A percentile compares a stretch with the other conserved stretches of the same genome.
Conservation (phyloP, 1,140 invertebrate genomes). For the Caligus rogercresseyi region DNA sequence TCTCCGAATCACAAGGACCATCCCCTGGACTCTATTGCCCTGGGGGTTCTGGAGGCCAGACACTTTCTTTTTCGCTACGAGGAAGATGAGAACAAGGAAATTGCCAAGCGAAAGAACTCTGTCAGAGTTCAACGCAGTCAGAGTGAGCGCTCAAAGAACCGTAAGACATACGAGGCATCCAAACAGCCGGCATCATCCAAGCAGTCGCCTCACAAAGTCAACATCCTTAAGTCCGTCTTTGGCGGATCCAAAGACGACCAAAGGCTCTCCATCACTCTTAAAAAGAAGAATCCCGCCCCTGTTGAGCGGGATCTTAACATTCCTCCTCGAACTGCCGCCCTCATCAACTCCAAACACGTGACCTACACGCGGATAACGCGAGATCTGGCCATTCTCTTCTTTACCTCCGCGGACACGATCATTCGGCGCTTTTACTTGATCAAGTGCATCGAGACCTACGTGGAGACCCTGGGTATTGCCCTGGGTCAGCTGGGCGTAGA, state of each 20-base stretch:
- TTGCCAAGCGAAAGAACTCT: slow-evolving; percentile 3
- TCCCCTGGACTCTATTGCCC: slow-evolving; percentile 18
- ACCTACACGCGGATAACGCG: slow-evolving; percentile 14
- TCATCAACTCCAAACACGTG: slow-evolving; percentile 19
- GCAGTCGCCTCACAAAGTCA: background rate
- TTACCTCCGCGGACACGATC: background rate
- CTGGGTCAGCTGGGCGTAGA: slow-evolving; percentile 18
- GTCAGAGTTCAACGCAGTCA: slow-evolving; percentile 12
- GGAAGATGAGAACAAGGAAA: slow-evolving; percentile 9
- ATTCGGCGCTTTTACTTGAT: slow-evolving; percentile 16
- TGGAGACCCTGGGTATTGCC: slow-evolving; percentile 13
- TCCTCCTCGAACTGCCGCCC: slow-evolving; percentile 1
- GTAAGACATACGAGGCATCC: background rate
- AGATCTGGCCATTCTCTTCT: slow-evolving; percentile 14
- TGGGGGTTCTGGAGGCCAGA: slow-evolving; percentile 18
- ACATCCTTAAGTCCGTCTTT: background rate
- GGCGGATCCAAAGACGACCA: slow-evolving; percentile 13
- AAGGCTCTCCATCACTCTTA: slow-evolving; percentile 1
- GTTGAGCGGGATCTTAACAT: slow-evolving; percentile 13
- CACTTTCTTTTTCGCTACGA: slow-evolving; percentile 19
- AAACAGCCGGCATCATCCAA: background rate
- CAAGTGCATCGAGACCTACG: slow-evolving; percentile 13
- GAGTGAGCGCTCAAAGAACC: slow-evolving; percentile 11
- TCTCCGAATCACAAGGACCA: slow-evolving; percentile 6
- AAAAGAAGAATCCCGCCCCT: background rate